A percentile compares a stretch with the other conserved stretches of the same genome.
phyloP scores from a whole-genome alignment of 1,140 invertebrate genomes.

The Chironomus tepperi region DNA sequence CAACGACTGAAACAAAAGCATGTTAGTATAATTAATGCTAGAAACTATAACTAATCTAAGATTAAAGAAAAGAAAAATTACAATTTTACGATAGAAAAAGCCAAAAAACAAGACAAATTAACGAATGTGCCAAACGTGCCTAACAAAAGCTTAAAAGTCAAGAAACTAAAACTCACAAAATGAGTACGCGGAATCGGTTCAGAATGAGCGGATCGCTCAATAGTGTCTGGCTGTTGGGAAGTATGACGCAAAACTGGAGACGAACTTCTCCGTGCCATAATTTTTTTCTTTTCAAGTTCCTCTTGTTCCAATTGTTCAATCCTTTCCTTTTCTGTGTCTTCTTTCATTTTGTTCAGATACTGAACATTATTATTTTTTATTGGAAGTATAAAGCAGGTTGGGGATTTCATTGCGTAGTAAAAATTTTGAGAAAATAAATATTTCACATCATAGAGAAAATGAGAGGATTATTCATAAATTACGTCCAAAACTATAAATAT shows the following conservation, averaged over 20 bases:
- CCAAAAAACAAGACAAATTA: too few relatives aligned
- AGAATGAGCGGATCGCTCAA: constrained; percentile 9
- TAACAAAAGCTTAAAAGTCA: too few relatives aligned
- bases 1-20: background rate
- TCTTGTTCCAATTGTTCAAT: constrained; percentile 16
- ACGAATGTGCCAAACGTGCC: too few relatives aligned
- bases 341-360: constrained; percentile 8
- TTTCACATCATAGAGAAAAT: too few relatives aligned
- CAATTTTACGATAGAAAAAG: background rate
- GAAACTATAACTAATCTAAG: background rate
- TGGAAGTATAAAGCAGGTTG: background rate
- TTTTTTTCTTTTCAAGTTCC: constrained; percentile 11
- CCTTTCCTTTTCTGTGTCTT: constrained; percentile 4
- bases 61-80: background rate
- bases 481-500: background rate
- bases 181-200: background rate
- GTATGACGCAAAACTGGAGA: background rate
- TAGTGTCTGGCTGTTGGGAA: background rate
- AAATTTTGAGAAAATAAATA: background rate
- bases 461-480: too few relatives aligned
- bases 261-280: background rate
- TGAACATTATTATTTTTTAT: background rate
- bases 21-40: background rate
- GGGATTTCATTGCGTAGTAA: background rate
- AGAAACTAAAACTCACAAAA: background rate